Evolutionary conservation across 2,113 vertebrate species (phyloP), one percentile per base, ranked within the genome.

Genomic region (Sisor rabdophorus): DNA sequence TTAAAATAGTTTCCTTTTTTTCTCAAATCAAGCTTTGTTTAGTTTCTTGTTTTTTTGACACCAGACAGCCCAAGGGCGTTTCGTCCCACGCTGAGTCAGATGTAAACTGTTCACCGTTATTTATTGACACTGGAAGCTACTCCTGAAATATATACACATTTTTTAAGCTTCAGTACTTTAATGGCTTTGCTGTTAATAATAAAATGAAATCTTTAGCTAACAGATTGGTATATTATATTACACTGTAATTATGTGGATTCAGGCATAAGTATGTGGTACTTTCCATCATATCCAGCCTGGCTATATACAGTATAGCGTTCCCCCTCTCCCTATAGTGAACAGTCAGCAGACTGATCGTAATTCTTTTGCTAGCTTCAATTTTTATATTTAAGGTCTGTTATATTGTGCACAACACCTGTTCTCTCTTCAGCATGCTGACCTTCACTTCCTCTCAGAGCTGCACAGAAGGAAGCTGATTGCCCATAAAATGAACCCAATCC

Each of bases 381-480:
- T 71, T 32, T 11, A 44, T 19, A 28, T 44, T 55, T 36, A 55
- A 50, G 60, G 22, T 36, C 24, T 58, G 32, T 56, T 26, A 26
- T 24, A 40, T 16, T 75, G 40, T 64, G 50, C 28, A 65, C 8
- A 20, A 58, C 74, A 58, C 53, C 61, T 58, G 36, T 53, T 58
- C 26, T 58, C 56, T 68, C 22, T 26, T 24, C 7, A 44, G 53
- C 36, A 76, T 55, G 19, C 74, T 64, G 74, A 68, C 53, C 74
- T 68, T 76, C 63, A 26, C 52, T 76, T 55, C 61, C 61, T 44
- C 50, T 26, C 64, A 28, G 52, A 76, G 63, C 13, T 15, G 20
- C 56, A 76, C 52, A 68, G 63, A 76, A 56, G 63, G 74, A 55
- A 68, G 63, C 74, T 30, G 74, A 70, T 61, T 53, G 56, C 28